Percentiles rank a stretch among this genome's conserved stretches.
These are phyloP conservation scores for Acrocephalus arundinaceus DNA, from an alignment of 2,113 vertebrate species.

Conservation along the genomic window DNA sequence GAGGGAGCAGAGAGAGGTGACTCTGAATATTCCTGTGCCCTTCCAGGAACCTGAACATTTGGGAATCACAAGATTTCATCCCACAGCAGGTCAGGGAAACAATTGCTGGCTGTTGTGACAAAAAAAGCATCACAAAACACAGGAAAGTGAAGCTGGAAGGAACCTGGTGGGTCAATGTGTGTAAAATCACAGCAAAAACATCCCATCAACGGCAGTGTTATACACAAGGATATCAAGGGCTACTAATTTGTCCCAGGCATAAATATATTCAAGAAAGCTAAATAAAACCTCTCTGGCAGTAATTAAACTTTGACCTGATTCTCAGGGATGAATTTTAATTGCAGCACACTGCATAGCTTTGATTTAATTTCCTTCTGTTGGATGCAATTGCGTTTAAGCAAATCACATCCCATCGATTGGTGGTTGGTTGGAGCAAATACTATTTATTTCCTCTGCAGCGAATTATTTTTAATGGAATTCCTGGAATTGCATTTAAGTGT, in stretches of 20 bases:
- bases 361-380: slow-evolving; percentile 42
- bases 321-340: slow-evolving; percentile 42
- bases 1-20: background rate
- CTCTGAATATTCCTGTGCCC: background rate
- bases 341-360: background rate
- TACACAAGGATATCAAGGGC: background rate
- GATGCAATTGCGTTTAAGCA: slow-evolving; percentile 22
- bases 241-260: background rate
- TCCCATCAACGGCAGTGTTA: background rate
- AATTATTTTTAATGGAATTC: slow-evolving; percentile 63
- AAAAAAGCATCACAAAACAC: background rate
- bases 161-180: fast-evolving
- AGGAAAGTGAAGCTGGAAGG: background rate
- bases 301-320: slow-evolving; percentile 39
- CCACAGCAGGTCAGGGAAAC: background rate
- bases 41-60: background rate
- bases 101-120: background rate
- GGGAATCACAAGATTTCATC: background rate
- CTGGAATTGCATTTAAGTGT: slow-evolving; percentile 34
- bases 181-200: background rate
- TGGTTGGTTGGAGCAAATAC: slow-evolving; percentile 4
- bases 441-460: slow-evolving; percentile 36
- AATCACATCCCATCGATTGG: slow-evolving; percentile 45
- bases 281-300: slow-evolving; percentile 20
- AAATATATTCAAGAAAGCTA: slow-evolving; percentile 2